Evolutionary conservation across 2,113 vertebrate genomes (phyloP).

Genomic region (Pachycephala philippinensis): DNA sequence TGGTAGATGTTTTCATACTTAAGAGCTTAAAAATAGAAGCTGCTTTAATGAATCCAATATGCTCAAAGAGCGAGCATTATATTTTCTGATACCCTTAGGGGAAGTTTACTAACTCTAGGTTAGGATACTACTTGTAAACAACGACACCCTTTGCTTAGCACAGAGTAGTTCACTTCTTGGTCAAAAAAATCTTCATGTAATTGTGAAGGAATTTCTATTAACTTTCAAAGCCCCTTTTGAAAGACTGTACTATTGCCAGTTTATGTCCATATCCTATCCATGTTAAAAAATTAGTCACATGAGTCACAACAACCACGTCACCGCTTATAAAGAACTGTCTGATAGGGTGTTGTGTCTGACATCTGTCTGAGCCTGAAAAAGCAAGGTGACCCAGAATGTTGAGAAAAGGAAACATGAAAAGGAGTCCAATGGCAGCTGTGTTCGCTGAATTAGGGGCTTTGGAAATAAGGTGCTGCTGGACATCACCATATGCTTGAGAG

Average conservation of each 20-base stretch:
- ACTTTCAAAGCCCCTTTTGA: not conserved
- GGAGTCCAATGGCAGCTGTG: not conserved
- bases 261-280: not conserved
- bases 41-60: conserved; percentile 40
- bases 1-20: conserved; percentile 31
- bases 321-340: not conserved
- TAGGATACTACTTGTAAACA: not conserved
- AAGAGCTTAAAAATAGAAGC: conserved; percentile 36
- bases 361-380: not conserved
- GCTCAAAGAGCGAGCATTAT: not conserved
- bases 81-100: not conserved
- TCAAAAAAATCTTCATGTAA: not conserved
- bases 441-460: not conserved
- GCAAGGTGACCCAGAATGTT: not conserved
- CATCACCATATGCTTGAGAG: not conserved
- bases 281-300: not conserved
- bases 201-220: not conserved
- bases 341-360: not conserved
- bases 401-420: not conserved
- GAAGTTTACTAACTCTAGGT: not conserved
- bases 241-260: not conserved
- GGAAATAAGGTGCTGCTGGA: not conserved
- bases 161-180: not conserved
- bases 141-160: not conserved
- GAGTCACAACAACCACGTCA: not conserved